Evolutionary conservation across 2,888 invertebrate species (phyloP), one percentile per base, ranked within the genome.

Genomic region (Amblyteles armatorius): DNA sequence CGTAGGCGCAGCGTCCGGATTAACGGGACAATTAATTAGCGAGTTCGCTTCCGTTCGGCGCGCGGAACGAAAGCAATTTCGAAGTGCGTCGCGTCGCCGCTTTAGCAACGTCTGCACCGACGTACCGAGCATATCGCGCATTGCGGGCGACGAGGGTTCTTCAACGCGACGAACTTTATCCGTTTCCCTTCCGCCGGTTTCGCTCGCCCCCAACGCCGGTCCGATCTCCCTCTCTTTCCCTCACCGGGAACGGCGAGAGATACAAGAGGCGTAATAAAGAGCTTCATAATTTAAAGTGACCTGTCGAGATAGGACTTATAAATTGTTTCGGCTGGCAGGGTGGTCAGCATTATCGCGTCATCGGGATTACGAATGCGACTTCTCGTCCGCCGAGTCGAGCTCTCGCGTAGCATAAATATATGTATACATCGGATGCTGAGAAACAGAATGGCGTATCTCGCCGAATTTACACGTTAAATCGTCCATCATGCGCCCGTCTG

Each of bases 281-380:
- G 90, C 87, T 90, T 88, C 90, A 89, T 91, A 91, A 91, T 91
- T 91, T 91, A 91, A 90, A 91, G 86, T 87, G 89, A 89, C 88
- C 90, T 87, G 90, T 90, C 90, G 80, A 91, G 91, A 91, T 91
- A 91, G 88, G 87, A 88, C 88, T 90, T 91, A 91, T 91, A 91
- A 92, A 91, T 91, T 91, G 92, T 90, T 91, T 91, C 87, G 88
- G 90, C 86, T 87, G 88, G 88, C 88, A 88, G 88, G 86, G 82
- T 86, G 91, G 90, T 90, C 90, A 90, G 90, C 85, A 90, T 91
- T 92, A 92, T 92, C 92, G 91, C 88, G 89, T 90, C 90, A 91
- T 92, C 91, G 88, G 89, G 88, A 90, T 91, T 90, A 91, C 90
- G 89, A 91, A 88, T 88, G 88, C 72, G 84, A 81, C 85, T 80